These are phyloP conservation scores for Pampusana beccarii DNA, from an alignment of 2,113 vertebrate species.

Conservation along the genomic window DNA sequence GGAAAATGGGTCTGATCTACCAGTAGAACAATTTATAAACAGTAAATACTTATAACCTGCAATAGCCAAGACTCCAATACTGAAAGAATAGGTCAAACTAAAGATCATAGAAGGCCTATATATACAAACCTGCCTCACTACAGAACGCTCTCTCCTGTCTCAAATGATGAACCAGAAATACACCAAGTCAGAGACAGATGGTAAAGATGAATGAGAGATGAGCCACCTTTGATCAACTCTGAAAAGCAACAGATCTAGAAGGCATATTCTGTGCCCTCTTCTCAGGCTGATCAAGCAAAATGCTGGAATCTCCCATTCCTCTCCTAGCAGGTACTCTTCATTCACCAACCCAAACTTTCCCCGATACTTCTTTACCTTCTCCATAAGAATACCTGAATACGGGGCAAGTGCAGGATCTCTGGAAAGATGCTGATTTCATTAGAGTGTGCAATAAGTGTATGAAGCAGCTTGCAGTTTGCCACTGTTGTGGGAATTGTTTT, in stretches of 20 bases:
- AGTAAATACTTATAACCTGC: neutral
- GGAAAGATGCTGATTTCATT: conserved; percentile 94
- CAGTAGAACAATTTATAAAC: neutral
- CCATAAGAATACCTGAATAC: conserved; percentile 86
- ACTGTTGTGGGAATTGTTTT: conserved; percentile 95
- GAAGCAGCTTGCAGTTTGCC: conserved; percentile 91
- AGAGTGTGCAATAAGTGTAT: conserved; percentile 91
- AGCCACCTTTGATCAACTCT: neutral
- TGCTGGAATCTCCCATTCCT: neutral
- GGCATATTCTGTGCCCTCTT: neutral
- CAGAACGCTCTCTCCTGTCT: neutral
- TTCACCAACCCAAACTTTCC: neutral
- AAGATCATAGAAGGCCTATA: neutral
- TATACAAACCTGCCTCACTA: neutral
- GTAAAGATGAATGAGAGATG: neutral
- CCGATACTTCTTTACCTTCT: neutral
- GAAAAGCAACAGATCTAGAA: neutral
- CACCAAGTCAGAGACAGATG: neutral
- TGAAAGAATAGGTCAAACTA: neutral
- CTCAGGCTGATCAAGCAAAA: neutral
- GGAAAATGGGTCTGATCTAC: neutral
- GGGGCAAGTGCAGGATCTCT: conserved; percentile 91
- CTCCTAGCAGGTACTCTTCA: neutral
- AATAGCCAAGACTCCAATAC: neutral
- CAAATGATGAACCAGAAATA: neutral